Base-by-base conservation (phyloP, 2,888 invertebrate genomes). In the Amphipyra berbera region DNA sequence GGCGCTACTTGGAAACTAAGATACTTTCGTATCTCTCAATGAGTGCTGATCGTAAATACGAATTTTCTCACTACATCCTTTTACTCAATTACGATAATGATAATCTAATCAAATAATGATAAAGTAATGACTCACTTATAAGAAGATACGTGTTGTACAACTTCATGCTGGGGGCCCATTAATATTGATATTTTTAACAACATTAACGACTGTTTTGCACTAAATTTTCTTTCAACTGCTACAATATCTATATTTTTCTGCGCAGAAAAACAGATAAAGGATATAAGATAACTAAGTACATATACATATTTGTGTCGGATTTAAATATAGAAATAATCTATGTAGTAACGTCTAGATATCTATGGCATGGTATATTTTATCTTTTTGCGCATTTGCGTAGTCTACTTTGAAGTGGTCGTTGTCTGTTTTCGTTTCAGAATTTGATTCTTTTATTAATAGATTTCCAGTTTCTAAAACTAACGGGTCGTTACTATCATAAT, bases 131-230 rank as follows among this genome's bases (percentile, higher is more conserved):
- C 85, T 83, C 61, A 83, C 79, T 73, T 65, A 83, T 49, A 58
- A 75, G 65, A 53, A 79, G 64, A 71, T 65, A 63, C 35, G 63
- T 57, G 30, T 62, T 70, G 78, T 76, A 76, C 61, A 70, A 58
- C 73, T 79, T 76, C 83, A 85, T 85, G 27, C 60, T 82, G 68
- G 63, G 67, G 56, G 73, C 62, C 79, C 83, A 84, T 84, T 73
- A 75, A 78, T 41, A 64, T 64, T 40, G 50, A 55, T 55, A 57
- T 42, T 44, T 56, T 71, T 54, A 54, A 64, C 47, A 45, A 54
- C 49, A 13, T 58, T 54, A 53, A 68, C 78, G 61, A 61, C 72
- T 57, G 66, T 57, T 64, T 58, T 52, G 8, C 54, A 58, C 66
- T 57, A 73, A 61, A 54, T 57, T 42, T 60, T 69, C 57, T 69